Conservation (phyloP, 2,113 vertebrate genomes). For the Pomatorhinus ruficollis region DNA sequence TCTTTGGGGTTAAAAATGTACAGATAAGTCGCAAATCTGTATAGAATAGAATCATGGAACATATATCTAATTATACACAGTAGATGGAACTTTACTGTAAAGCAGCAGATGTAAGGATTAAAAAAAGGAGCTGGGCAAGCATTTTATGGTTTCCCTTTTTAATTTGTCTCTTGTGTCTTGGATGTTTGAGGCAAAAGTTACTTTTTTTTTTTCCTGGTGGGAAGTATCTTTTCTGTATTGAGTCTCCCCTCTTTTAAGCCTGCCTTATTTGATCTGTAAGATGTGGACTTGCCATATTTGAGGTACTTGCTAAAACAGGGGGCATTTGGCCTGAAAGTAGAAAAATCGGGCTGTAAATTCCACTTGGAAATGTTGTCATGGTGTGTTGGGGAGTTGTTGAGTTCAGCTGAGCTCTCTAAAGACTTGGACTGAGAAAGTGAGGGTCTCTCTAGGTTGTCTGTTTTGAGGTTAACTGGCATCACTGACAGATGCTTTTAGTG, state of each 20-base stretch:
- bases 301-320: not conserved
- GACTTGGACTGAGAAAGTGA: not conserved
- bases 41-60: not conserved
- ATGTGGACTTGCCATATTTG: not conserved
- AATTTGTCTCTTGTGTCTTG: conserved; percentile 2
- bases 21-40: not conserved
- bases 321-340: not conserved
- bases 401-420: not conserved
- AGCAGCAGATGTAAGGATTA: conserved; percentile 30
- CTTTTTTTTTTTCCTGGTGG: not conserved
- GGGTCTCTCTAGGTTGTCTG: not conserved
- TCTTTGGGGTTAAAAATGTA: not conserved
- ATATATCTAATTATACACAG: conserved; percentile 19
- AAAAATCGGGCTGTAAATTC: not conserved
- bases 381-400: not conserved
- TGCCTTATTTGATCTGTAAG: not conserved
- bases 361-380: not conserved
- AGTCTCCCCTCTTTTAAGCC: not conserved
- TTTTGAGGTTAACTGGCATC: not conserved
- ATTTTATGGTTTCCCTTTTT: conserved; percentile 25
- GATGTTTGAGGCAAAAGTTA: not conserved
- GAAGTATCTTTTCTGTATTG: not conserved
- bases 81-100: conserved; percentile 21
- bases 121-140: conserved; percentile 1
- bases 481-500: not conserved